Evolutionary conservation across 2,113 vertebrate genomes (phyloP).

Genomic region (Proteles cristata): DNA sequence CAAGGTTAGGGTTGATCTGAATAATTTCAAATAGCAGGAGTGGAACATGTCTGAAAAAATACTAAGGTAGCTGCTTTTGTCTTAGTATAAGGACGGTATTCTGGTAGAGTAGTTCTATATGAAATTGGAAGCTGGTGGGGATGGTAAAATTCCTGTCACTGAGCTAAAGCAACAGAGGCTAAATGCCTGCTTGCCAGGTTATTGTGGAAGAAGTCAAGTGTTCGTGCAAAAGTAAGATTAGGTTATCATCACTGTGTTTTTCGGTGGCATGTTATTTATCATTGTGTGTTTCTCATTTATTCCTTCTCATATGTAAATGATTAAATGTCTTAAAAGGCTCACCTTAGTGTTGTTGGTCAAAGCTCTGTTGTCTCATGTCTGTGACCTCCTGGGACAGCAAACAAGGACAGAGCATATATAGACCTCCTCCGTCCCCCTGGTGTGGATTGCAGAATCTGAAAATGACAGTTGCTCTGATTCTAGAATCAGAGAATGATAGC

Average conservation of each 20-base stretch:
- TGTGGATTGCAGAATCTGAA: neutral
- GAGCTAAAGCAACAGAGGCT: neutral
- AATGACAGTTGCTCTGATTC: neutral
- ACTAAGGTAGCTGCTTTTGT: conserved; percentile 21
- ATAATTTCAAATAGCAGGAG: neutral
- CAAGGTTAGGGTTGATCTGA: neutral
- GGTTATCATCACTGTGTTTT: neutral
- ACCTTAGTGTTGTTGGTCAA: neutral
- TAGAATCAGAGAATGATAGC: conserved; percentile 20
- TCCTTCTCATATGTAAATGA: conserved; percentile 38
- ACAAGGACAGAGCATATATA: neutral
- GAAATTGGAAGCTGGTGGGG: neutral
- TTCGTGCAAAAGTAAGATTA: neutral
- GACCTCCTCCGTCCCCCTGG: neutral
- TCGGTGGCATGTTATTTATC: neutral
- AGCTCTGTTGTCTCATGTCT: neutral
- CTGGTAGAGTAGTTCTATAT: conserved; percentile 39
- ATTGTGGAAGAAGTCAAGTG: neutral
- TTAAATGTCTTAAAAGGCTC: neutral
- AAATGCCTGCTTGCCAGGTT: neutral
- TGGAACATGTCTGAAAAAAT: neutral
- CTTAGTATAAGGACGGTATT: neutral
- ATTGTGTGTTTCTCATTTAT: neutral
- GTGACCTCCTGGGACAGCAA: neutral
- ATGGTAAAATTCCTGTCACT: neutral